Conservation (phyloP, 2,888 invertebrate genomes). For the Electrophaes corylata region DNA sequence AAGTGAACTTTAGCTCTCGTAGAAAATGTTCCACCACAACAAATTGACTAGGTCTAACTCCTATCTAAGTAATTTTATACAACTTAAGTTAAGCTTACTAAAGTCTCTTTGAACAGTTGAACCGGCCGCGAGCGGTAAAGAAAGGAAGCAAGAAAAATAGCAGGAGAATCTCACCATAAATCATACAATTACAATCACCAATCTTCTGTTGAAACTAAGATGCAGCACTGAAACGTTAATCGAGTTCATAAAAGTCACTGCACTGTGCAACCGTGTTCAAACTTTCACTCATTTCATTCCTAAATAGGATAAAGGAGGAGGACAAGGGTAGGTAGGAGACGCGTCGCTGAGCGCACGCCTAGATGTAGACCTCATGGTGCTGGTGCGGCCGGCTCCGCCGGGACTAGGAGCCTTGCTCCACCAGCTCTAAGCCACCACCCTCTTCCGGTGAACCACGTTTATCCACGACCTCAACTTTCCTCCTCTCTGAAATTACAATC, state of each 20-base stretch:
- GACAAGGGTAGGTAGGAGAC: conserved; percentile 29
- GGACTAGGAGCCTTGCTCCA: conserved; percentile 80
- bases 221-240: conserved; percentile 50
- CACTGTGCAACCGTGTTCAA: conserved; percentile 73
- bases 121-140: conserved; percentile 77
- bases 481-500: conserved; percentile 85
- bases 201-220: conserved; percentile 55
- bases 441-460: conserved; percentile 66
- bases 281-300: conserved; percentile 65
- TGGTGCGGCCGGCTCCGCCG: conserved; percentile 82
- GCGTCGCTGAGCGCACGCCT: conserved; percentile 47
- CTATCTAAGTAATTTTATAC: conserved; percentile 72
- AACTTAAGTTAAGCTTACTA: conserved; percentile 64
- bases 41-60: conserved; percentile 82
- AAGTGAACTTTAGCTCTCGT: conserved; percentile 74
- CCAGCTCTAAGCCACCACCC: conserved; percentile 68
- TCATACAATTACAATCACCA: conserved; percentile 52
- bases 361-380: conserved; percentile 81
- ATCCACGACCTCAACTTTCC: conserved; percentile 76
- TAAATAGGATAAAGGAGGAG: conserved; percentile 50
- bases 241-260: conserved; percentile 50
- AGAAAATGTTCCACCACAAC: conserved; percentile 80
- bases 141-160: conserved; percentile 50
- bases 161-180: conserved; percentile 51
- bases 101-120: conserved; percentile 76